Base-by-base conservation (phyloP, 2,113 vertebrate species). In the Grallaria varia region DNA sequence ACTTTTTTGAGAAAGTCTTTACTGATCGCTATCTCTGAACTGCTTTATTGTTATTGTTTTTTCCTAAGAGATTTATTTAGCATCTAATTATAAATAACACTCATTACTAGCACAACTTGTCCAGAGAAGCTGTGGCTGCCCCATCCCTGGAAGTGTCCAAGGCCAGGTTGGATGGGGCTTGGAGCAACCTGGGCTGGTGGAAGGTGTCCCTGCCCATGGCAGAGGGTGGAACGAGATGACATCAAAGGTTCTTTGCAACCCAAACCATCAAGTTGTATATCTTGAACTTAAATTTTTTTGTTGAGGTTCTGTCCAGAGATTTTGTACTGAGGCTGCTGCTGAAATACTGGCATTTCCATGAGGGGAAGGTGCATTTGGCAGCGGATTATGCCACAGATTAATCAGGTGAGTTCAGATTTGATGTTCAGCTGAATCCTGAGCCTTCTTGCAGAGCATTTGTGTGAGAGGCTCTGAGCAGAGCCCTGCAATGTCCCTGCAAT, bases 391-490 rank as follows among this genome's bases (percentile, higher is more conserved):
- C 10, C 62, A 7, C 30, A 30, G 71, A 23, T 82, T 69, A 58
- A 31, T 31, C 53, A 35, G 27, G 18, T 23, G 66, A 75, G 28
- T 77, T 28, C 45, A 19, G 27, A 10, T 14, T 42, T 12, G 28
- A 10, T 27, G 10, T 56, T 69, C 40, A 66, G 42, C 81, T 59
- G 53, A 52, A 79, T 58, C 28, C 39, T 42, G 72, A 80, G 17
- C 40, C 22, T 17, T 17, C 62, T 12, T 20, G 53, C 59, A 14
- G 2, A 1, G 3, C 1, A 0, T 30, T 59, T 55, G 31, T 45
- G 53, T 0, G 1, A 55, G 53, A 73, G 27, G 21, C 67, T 87
- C 56, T 4, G 67, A 76, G 25, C 37, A 52, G 67, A 63, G 33
- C 6, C 12, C 56, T 49, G 47, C 22, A 23, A 12, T 10, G 7